Conservation (phyloP, 2,888 invertebrate species). For the Drosophila hamatofila region DNA sequence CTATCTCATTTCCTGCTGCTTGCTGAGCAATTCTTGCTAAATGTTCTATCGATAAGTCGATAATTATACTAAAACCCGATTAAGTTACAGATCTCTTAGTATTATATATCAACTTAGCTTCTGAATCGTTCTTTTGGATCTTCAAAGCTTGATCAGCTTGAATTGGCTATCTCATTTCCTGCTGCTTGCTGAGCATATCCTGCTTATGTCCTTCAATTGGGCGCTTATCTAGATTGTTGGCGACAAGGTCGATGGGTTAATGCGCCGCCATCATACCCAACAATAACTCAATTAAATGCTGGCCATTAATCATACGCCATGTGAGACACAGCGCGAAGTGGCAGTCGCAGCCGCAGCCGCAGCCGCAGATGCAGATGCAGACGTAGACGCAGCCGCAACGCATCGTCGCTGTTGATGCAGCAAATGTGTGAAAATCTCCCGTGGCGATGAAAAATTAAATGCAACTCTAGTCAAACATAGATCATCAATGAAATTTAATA, state of each 20-base stretch:
- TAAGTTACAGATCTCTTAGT: neutral
- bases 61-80: neutral
- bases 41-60: neutral
- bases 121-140: neutral
- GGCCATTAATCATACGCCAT: conserved; percentile 78
- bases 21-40: no score
- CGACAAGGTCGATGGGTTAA: conserved; percentile 79
- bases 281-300: conserved; percentile 80
- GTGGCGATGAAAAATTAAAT: conserved; percentile 82
- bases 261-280: conserved; percentile 56
- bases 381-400: neutral
- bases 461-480: conserved; percentile 76
- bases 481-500: conserved; percentile 84
- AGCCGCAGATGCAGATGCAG: neutral
- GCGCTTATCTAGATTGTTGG: conserved; percentile 32
- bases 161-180: neutral
- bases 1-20: no score
- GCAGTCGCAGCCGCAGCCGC: neutral
- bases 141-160: neutral
- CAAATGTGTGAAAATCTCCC: conserved; percentile 83
- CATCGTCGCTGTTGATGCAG: conserved; percentile 33
- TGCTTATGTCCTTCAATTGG: conserved; percentile 28
- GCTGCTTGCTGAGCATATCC: neutral
- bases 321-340: conserved; percentile 37
- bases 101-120: neutral